These are phyloP conservation scores for Hystrix cristata DNA, from an alignment of 2,113 vertebrate species.

Conservation along the genomic window DNA sequence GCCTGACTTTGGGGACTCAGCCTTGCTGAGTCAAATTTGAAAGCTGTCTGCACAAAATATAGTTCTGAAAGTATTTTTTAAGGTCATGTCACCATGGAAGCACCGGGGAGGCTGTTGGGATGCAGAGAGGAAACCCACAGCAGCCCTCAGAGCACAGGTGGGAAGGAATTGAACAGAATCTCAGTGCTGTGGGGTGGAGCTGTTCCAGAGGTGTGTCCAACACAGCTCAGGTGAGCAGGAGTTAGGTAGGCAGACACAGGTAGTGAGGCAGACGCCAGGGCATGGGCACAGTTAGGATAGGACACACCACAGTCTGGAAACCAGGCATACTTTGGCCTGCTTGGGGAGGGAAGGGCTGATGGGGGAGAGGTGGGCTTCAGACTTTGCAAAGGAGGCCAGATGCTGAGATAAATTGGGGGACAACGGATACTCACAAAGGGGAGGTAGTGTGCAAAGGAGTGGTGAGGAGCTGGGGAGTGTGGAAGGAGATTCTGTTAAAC, in stretches of 20 bases:
- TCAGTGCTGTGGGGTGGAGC: fast-evolving
- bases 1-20: neutral
- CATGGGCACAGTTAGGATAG: neutral
- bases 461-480: neutral
- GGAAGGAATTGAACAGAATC: neutral
- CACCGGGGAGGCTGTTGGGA: neutral
- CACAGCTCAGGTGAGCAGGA: neutral
- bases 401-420: neutral
- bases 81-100: neutral
- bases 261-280: fast-evolving
- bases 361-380: neutral
- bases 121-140: neutral
- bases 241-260: neutral
- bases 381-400: neutral
- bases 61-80: neutral
- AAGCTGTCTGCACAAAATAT: neutral
- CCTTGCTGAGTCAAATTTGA: neutral
- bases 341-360: neutral
- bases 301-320: neutral
- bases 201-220: neutral
- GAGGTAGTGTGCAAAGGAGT: neutral
- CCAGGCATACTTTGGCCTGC: neutral
- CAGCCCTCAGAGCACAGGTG: neutral
- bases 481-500: no score
- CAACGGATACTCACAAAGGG: neutral